phyloP scores from a whole-genome alignment of 1,140 invertebrate species.

The Megathymus violae region DNA sequence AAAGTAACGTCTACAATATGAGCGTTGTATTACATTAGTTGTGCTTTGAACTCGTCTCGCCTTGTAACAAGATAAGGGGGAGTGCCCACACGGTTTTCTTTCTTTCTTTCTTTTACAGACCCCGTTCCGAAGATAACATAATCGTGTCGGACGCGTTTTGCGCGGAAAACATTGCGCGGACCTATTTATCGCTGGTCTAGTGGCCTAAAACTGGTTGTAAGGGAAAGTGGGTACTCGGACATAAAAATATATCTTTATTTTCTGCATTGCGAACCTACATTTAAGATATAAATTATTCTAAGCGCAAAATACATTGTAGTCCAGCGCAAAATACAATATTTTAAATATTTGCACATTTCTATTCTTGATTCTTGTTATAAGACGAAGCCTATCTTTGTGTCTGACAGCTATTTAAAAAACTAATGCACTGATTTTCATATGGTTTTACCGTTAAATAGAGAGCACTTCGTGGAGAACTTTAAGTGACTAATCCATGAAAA shows the following conservation, averaged over 20 bases:
- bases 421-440: too few species aligned
- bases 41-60: slow-evolving; percentile 49
- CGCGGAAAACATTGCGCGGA: slow-evolving; percentile 31
- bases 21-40: slow-evolving; percentile 52
- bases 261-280: slow-evolving; percentile 2
- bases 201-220: slow-evolving; percentile 34
- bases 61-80: slow-evolving; percentile 52
- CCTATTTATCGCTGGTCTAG: slow-evolving; percentile 32
- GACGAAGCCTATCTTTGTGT: too few species aligned
- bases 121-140: slow-evolving; percentile 45
- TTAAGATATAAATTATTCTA: slow-evolving; percentile 1
- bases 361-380: too few species aligned
- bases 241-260: slow-evolving; percentile 26
- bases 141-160: slow-evolving; percentile 45
- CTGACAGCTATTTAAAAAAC: too few species aligned
- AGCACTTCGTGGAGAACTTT: too few species aligned
- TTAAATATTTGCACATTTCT: too few species aligned
- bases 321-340: too few species aligned
- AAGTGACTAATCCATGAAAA: too few species aligned
- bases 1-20: slow-evolving; percentile 48
- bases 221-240: slow-evolving; percentile 29
- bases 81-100: slow-evolving; percentile 52
- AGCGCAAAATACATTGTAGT: not conserved
- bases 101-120: slow-evolving; percentile 47
- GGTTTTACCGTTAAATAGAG: too few species aligned